Evolutionary conservation across 2,888 invertebrate genomes (phyloP), one percentile per base, ranked within the genome.

Genomic region (Physocephala rufipes): DNA sequence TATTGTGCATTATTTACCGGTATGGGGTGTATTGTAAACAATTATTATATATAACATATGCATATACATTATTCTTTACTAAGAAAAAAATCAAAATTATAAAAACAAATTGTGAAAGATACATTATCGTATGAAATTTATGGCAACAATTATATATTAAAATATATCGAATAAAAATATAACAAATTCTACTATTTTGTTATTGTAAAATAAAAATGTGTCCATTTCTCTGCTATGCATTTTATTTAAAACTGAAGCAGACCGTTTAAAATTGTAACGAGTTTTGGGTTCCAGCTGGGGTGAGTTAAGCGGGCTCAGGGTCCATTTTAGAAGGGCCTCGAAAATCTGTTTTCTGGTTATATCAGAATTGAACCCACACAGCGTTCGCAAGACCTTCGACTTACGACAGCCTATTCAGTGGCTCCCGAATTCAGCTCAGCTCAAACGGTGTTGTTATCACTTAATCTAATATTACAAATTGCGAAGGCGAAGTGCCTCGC

Each of bases 1-100:
- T 77, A 77, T 78, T 79, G 79, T 79, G 79, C 79, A 78, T 79
- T 79, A 79, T 78, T 78, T 79, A 79, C 77, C 75, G 78, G 77
- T 78, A 77, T 79, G 77, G 75, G 78, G 77, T 78, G 76, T 76
- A 78, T 75, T 76, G 73, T 75, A 75, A 77, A 78, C 76, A 75
- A 76, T 76, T 76, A 76, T 76, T 73, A 72, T 66, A 67, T 70
- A 36, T n/a, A 36, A 36, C 9, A 36, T 36, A 36, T 36, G 9
- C 36, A 9, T 36, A 36, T 36, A 36, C 59, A 62, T 68, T 68
- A 61, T 70, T 70, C 61, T 63, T 72, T 70, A 70, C 67, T 55
- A 66, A 69, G 58, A 69, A 64, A 71, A 68, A 59, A 72, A 71
- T 15, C 58, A 59, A 43, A 58, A 64, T 26, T 28, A 26, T n/a